phyloP scores from a whole-genome alignment of 2,113 vertebrate genomes.

The Lampris incognitus region DNA sequence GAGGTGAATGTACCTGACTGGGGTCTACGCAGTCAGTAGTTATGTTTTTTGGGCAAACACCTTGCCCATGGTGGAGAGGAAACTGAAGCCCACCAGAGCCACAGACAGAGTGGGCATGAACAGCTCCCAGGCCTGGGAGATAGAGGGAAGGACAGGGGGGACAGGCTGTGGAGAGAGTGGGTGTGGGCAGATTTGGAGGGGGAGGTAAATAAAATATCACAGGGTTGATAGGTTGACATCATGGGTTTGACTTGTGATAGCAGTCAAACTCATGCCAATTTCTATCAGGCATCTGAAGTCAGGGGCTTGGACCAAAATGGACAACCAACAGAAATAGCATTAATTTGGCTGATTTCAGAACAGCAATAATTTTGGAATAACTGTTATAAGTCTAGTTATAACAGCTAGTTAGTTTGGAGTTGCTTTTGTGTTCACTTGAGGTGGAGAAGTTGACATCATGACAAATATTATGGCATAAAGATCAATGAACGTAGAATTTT shows the following conservation, averaged over 20 bases:
- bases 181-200: background rate
- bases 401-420: too few relatives aligned
- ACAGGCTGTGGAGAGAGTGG: slow-evolving; percentile 33
- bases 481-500: too few relatives aligned
- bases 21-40: slow-evolving; percentile 36
- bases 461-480: too few relatives aligned
- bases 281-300: too few relatives aligned
- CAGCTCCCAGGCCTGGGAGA: slow-evolving; percentile 49
- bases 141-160: slow-evolving; percentile 50
- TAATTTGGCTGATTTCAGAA: too few relatives aligned
- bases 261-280: background rate
- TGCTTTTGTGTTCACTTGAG: too few relatives aligned
- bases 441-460: too few relatives aligned
- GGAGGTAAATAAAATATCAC: background rate
- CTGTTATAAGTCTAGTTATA: too few relatives aligned
- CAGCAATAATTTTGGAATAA: too few relatives aligned
- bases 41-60: slow-evolving; percentile 54
- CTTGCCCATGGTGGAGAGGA: slow-evolving; percentile 50
- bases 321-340: too few relatives aligned
- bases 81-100: slow-evolving; percentile 65
- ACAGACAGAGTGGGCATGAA: slow-evolving; percentile 56
- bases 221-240: background rate
- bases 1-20: slow-evolving; percentile 43
- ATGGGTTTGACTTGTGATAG: background rate
- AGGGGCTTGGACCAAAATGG: too few relatives aligned